Conservation (phyloP, 2,113 vertebrate genomes). For the Zosterops japonicus region DNA sequence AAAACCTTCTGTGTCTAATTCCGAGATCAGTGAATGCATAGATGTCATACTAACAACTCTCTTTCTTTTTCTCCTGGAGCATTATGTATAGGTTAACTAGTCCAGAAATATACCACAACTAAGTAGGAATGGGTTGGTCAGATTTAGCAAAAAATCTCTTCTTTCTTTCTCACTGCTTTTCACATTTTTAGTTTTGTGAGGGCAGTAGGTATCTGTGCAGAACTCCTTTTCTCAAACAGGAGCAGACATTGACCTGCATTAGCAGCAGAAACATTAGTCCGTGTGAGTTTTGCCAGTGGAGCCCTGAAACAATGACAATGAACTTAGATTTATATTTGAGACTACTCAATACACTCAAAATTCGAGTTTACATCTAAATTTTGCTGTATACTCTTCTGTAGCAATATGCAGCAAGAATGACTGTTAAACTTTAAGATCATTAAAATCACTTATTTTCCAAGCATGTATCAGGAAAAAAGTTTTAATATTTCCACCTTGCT, state of each 20-base stretch:
- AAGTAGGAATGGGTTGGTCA: neutral
- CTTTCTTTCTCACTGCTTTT: neutral
- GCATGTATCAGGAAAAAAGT: neutral
- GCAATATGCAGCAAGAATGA: neutral
- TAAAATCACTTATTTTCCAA: neutral
- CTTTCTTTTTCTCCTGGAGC: accelerated
- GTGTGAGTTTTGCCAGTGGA: neutral
- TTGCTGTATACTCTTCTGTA: neutral
- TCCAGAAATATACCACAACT: neutral
- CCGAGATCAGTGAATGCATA: neutral
- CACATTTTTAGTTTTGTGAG: neutral
- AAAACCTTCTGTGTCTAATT: neutral
- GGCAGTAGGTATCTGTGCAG: neutral
- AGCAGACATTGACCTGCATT: neutral
- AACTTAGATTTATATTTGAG: neutral
- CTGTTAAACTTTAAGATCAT: neutral
- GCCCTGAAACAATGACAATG: neutral
- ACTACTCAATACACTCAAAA: neutral
- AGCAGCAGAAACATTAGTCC: neutral
- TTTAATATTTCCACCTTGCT: neutral
- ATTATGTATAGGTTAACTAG: neutral
- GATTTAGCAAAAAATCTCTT: neutral
- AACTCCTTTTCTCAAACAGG: neutral
- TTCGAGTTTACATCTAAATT: neutral
- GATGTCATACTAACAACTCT: neutral